A percentile compares a stretch with the other conserved stretches of the same genome.
Conservation (phyloP, 2,888 invertebrate genomes). For the Athrips mouffetella region DNA sequence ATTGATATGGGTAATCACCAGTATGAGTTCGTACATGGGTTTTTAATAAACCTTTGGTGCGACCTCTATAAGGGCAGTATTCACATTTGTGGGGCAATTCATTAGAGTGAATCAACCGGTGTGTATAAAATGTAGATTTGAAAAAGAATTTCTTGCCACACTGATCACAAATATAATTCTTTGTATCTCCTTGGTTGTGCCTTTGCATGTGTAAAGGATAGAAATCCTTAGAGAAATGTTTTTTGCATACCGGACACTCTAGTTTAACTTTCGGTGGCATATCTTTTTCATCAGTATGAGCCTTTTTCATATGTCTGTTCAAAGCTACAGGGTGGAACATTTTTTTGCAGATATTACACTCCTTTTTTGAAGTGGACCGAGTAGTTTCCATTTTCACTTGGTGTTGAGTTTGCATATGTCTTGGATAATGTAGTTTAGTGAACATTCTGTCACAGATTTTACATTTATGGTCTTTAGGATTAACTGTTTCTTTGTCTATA, state of each 20-base stretch:
- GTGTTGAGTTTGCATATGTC: conserved; percentile 6
- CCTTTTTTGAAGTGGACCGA: conserved; percentile 1
- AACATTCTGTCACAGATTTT: conserved; percentile 8
- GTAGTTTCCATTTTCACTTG: conserved; percentile 5
- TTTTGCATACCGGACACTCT: conserved; percentile 13
- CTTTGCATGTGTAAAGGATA: conserved; percentile 3
- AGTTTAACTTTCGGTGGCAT: conserved; percentile 10
- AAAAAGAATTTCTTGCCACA: conserved; percentile 39
- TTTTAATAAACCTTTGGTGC: conserved; percentile 37
- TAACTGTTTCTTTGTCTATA: background rate
- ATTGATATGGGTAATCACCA: conserved; percentile 23
- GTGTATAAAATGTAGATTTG: conserved; percentile 36
- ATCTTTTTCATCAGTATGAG: conserved; percentile 3
- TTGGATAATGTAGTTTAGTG: conserved; percentile 7
- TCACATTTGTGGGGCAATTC: conserved; percentile 41
- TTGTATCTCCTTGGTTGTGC: conserved; percentile 9
- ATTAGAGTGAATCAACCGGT: conserved; percentile 35
- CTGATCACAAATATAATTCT: conserved; percentile 38
- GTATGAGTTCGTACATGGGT: conserved; percentile 30
- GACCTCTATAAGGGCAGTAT: conserved; percentile 42
- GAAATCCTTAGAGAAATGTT: conserved; percentile 8
- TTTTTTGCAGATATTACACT: conserved; percentile 3
- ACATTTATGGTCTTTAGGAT: conserved; percentile 7
- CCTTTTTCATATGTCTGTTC: conserved; percentile 6
- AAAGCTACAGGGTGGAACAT: conserved; percentile 1